Evolutionary conservation across 1,140 invertebrate genomes (phyloP), one percentile per base, ranked within the genome.

Genomic region (Lasioglossum baleicum): DNA sequence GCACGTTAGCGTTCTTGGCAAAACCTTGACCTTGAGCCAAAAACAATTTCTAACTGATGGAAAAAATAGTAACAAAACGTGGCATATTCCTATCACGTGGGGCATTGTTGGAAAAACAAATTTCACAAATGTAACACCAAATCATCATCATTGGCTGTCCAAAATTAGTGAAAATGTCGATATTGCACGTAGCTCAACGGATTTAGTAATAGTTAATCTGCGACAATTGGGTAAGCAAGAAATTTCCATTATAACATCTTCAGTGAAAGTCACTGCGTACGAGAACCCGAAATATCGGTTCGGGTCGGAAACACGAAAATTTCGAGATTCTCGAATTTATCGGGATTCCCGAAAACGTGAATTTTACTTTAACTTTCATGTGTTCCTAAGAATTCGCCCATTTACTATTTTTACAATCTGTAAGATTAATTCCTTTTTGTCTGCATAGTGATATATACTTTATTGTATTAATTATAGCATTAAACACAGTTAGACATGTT

Each of bases 51-150:
- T 93, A 4, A 86, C 92, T 7, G 80, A 86, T 69, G 73, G 87
- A 67, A 31, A 76, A 15, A 77, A 83, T 13, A 74, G 86, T 8
- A n/a, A 11, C 89, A 88, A 5, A 81, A 78, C 3, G 0, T 96
- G 95, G 95, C 91, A 92, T 82, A 91, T 95, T 6, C 95, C 95
- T 4, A 92, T 96, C 7, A 94, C 93, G 0, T 95, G 92, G 82
- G 91, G 94, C n/a, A 93, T 92, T 1, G 87, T 93, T 75, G 85
- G 73, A 0, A 68, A 89, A n/a, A 63, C 85, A 0, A 77, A 93
- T 77, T 93, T 93, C 53, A 35, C 76, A 2, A 75, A 92, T 13
- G 92, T 90, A 0, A 78, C 63, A 42, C 88, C 93, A 4, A 90
- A 83, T 77, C 35, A 31, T 13, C 79, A 83, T 77, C 35, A 31